Evolutionary conservation across 2,797 vertebrate genomes (phyloP).

Genomic region (Scyliorhinus canicula): DNA sequence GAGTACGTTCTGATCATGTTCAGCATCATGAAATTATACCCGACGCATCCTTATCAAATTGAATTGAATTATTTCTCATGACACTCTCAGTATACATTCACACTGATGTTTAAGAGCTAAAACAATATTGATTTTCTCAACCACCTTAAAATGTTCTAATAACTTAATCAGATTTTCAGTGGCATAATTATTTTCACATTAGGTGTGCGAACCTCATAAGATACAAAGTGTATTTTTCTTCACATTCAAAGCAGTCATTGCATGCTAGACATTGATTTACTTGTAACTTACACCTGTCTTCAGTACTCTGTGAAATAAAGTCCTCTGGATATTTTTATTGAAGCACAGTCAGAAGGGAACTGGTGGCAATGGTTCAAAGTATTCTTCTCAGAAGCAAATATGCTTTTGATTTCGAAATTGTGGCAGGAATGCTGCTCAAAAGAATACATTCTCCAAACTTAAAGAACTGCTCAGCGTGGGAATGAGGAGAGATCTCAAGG

Average conservation of each 20-base stretch:
- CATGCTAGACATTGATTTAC: background rate
- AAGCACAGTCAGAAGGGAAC: background rate
- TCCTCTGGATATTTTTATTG: background rate
- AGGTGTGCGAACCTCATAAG: background rate
- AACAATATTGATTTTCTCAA: slow-evolving; percentile 2
- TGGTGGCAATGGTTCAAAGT: background rate
- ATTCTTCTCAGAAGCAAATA: background rate
- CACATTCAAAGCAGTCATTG: background rate
- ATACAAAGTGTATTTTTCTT: background rate
- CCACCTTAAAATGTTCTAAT: background rate
- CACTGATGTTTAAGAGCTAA: background rate
- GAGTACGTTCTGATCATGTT: background rate
- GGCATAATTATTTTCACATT: background rate
- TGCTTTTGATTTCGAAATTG: background rate
- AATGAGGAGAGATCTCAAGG: no score
- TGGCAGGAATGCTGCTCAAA: background rate
- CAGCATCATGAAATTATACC: background rate
- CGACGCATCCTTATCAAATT: background rate
- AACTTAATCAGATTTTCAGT: background rate
- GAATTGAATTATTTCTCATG: background rate
- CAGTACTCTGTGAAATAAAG: background rate
- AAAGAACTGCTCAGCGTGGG: no score
- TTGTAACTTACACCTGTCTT: background rate
- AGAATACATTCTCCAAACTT: no score
- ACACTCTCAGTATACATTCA: background rate